Conservation (phyloP, 2,797 vertebrate species). For the Pseudopleuronectes americanus region DNA sequence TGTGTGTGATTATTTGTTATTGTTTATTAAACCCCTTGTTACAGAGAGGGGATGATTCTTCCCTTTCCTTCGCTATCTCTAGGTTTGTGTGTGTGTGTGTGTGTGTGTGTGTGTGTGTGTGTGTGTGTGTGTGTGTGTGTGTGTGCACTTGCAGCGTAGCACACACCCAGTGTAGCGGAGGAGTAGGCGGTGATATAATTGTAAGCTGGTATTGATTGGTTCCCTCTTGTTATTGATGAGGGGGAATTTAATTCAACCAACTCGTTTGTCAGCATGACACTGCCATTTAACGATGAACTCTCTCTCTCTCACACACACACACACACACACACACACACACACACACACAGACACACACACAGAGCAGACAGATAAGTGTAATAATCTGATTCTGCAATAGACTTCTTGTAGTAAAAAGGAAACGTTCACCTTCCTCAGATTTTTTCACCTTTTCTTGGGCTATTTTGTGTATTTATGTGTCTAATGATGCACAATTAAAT, state of each 20-base stretch:
- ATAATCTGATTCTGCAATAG: conserved; percentile 34
- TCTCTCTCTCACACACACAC: conserved; percentile 20
- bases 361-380: conserved; percentile 42
- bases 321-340: conserved; percentile 14
- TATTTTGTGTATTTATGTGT: not conserved
- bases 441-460: not conserved
- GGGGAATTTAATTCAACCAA: conserved; percentile 87
- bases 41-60: conserved; percentile 51
- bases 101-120: conserved; percentile 50
- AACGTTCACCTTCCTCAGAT: not conserved
- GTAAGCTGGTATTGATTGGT: conserved; percentile 85
- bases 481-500: not conserved
- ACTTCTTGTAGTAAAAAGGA: conserved; percentile 7
- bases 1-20: conserved; percentile 55
- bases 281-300: conserved; percentile 85
- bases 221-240: conserved; percentile 85
- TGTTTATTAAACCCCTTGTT: conserved; percentile 51
- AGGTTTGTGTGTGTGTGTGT: conserved; percentile 29
- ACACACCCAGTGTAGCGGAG: conserved; percentile 16
- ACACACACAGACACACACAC: conserved; percentile 30
- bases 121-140: conserved; percentile 31
- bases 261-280: conserved; percentile 88
- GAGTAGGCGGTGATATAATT: conserved; percentile 83
- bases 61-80: conserved; percentile 18
- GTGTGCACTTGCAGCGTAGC: conserved; percentile 38